A percentile compares a stretch with the other conserved stretches of the same genome.
phyloP scores from a whole-genome alignment of 2,797 vertebrate genomes.

The Pipistrellus pipistrellus region DNA sequence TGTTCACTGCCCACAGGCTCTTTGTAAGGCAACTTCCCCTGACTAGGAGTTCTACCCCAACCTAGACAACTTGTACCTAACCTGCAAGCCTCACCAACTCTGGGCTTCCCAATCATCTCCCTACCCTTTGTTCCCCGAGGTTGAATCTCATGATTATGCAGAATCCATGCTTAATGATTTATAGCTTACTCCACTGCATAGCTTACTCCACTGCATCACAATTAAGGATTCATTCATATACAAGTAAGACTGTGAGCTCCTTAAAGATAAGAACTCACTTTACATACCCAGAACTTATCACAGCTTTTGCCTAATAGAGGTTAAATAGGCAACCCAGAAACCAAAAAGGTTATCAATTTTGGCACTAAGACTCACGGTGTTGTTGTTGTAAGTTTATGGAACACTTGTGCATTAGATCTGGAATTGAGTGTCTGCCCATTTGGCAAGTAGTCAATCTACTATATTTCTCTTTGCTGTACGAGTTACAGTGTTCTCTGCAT shows the following conservation, averaged over 20 bases:
- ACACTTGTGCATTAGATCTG: neutral
- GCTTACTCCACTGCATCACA: neutral
- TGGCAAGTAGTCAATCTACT: neutral
- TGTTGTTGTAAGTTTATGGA: neutral
- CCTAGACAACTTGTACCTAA: neutral
- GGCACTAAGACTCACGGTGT: neutral
- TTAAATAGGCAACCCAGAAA: slow-evolving; percentile 45
- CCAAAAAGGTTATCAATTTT: neutral
- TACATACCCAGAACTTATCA: neutral
- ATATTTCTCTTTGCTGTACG: neutral
- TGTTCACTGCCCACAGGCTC: neutral
- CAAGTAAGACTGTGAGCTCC: neutral
- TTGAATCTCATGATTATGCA: neutral
- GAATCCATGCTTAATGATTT: slow-evolving; percentile 15
- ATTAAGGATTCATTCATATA: slow-evolving; percentile 39
- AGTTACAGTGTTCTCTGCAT: neutral
- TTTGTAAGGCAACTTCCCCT: neutral
- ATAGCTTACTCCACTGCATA: neutral
- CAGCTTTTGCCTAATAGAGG: neutral
- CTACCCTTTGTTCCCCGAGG: neutral
- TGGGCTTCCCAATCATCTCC: neutral
- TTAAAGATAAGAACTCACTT: slow-evolving; percentile 9
- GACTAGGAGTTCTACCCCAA: neutral
- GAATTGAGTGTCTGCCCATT: neutral
- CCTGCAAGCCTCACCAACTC: neutral